Percentiles rank a stretch among this genome's conserved stretches.
These are phyloP conservation scores for Echinometra lucunter DNA, from an alignment of 53 echinoderm and acorn worm species.

Conservation along the genomic window DNA sequence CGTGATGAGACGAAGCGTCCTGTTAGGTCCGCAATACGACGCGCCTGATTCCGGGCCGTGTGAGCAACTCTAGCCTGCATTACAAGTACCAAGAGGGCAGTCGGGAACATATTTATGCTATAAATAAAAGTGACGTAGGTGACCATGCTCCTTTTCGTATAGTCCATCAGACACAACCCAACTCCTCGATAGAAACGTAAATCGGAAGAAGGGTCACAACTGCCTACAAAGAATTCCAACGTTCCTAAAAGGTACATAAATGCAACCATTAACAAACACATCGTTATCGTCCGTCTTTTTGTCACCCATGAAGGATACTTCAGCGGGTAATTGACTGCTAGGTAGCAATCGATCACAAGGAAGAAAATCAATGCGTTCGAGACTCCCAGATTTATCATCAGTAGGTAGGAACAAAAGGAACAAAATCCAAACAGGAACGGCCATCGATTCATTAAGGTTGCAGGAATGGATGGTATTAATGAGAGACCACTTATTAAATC, in stretches of 20 bases:
- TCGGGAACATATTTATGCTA: background rate
- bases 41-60: slow-evolving; percentile 7
- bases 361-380: slow-evolving; percentile 16
- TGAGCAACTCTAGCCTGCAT: slow-evolving; percentile 28
- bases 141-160: background rate
- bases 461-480: slow-evolving; percentile 14
- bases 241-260: background rate
- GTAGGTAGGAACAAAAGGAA: background rate
- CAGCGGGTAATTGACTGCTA: background rate
- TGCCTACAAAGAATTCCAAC: background rate
- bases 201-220: background rate
- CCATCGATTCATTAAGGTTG: background rate
- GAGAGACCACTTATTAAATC: background rate
- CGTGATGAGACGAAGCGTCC: background rate
- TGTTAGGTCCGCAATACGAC: background rate
- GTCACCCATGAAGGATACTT: background rate
- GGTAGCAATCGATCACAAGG: background rate
- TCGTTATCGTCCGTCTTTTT: background rate
- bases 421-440: background rate
- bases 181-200: background rate
- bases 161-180: background rate
- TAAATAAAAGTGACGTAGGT: background rate
- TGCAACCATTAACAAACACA: background rate
- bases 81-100: background rate
- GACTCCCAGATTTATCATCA: background rate